These are phyloP conservation scores for Peromyscus melanophrys DNA, from an alignment of 2,797 vertebrate genomes.

Conservation along the genomic window DNA sequence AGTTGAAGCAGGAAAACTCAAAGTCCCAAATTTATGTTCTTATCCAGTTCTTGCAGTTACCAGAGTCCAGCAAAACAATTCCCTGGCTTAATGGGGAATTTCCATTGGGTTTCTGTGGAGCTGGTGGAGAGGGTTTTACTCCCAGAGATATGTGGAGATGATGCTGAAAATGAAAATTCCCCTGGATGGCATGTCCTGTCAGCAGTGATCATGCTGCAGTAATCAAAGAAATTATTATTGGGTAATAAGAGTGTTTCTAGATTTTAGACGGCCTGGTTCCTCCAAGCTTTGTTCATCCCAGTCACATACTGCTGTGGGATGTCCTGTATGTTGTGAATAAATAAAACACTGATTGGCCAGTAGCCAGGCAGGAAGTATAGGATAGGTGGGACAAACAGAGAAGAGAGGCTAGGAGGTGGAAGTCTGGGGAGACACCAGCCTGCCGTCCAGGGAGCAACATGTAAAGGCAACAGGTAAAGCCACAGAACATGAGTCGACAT, in stretches of 20 bases:
- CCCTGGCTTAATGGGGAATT: constrained; percentile 47
- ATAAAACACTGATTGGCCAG: no score
- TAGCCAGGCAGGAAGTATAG: no score
- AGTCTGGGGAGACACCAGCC: no score
- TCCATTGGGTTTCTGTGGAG: constrained; percentile 53
- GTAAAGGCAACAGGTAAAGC: no score
- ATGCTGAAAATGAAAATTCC: constrained; percentile 54
- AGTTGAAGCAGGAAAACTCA: neutral
- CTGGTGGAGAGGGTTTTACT: neutral
- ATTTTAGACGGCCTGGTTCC: neutral
- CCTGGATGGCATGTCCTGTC: neutral
- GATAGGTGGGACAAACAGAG: no score
- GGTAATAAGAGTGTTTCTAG: neutral
- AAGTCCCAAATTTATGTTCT: neutral
- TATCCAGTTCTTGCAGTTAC: neutral
- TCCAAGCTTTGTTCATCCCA: neutral
- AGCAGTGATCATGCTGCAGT: neutral
- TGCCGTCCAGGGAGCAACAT: no score
- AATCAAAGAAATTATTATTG: neutral
- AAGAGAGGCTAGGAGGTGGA: no score
- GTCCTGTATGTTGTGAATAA: no score
- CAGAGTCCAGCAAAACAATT: neutral
- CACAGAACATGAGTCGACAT: no score
- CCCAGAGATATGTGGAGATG: neutral
- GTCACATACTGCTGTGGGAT: neutral